These are phyloP conservation scores for Mesocricetus auratus DNA, from an alignment of 2,113 vertebrate genomes.

Conservation along the genomic window DNA sequence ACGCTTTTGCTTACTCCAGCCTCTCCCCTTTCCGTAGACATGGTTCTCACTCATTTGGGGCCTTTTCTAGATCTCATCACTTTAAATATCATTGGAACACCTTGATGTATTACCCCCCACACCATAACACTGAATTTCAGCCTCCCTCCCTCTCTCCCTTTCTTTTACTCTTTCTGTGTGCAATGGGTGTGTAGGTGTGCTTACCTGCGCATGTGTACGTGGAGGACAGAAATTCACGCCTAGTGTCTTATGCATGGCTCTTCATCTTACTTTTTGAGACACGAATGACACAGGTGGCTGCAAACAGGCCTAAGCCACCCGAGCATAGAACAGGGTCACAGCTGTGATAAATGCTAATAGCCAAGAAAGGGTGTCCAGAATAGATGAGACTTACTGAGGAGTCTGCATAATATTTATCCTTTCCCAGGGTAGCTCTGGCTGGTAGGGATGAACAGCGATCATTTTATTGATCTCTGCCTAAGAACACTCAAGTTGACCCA, in stretches of 20 bases:
- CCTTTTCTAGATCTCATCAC: neutral
- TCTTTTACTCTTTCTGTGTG: neutral
- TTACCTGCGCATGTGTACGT: no score
- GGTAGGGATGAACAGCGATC: fast-evolving
- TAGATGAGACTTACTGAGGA: neutral
- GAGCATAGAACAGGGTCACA: neutral
- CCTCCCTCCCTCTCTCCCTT: no score
- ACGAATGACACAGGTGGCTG: no score
- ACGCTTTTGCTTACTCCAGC: fast-evolving
- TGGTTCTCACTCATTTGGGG: neutral
- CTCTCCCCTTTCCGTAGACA: neutral
- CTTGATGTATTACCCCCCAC: neutral
- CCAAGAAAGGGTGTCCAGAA: neutral
- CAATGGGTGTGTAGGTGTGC: no score
- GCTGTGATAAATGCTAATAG: fast-evolving
- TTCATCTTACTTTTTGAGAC: neutral
- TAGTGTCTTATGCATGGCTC: neutral
- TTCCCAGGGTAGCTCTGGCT: fast-evolving
- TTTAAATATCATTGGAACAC: neutral
- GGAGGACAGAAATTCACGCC: neutral
- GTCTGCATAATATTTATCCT: no score
- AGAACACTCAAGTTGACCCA: neutral
- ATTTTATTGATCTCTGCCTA: neutral
- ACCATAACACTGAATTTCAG: neutral
- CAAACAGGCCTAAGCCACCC: neutral